Conservation (phyloP, 64 coral and sea anemone genomes). For the Pachyseris speciosa region DNA sequence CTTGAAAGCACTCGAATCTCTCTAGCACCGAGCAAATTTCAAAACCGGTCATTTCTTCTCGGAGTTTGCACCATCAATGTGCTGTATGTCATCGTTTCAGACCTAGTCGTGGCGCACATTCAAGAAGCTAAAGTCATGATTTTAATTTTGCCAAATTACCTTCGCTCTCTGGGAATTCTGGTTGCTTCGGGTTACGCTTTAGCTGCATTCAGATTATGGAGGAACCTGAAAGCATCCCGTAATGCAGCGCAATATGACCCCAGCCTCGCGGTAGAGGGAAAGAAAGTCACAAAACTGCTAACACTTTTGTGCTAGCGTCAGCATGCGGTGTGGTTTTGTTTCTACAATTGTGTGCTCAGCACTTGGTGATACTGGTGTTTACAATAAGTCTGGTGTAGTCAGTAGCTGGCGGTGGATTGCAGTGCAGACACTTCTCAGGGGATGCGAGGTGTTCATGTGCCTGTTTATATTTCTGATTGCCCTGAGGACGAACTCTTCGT, state of each 20-base stretch:
- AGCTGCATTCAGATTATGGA: constrained; percentile 54
- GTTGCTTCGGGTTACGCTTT: constrained; percentile 65
- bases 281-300: not conserved
- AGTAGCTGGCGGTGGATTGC: constrained; percentile 24
- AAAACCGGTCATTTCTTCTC: constrained; percentile 50
- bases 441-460: constrained; percentile 18
- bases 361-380: not conserved
- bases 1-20: constrained; percentile 74
- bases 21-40: constrained; percentile 61
- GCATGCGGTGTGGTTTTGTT: constrained; percentile 6
- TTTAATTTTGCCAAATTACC: constrained; percentile 53
- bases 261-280: not conserved
- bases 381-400: not conserved
- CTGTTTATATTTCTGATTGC: constrained; percentile 28
- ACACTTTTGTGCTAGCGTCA: not conserved
- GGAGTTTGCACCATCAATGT: constrained; percentile 46
- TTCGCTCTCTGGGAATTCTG: constrained; percentile 72
- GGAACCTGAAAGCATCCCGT: constrained; percentile 64
- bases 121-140: constrained; percentile 46
- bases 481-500: not conserved
- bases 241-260: not conserved
- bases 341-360: not conserved
- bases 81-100: constrained; percentile 59
- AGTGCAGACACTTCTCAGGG: not conserved
- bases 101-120: constrained; percentile 55